Evolutionary conservation across 2,888 invertebrate species (phyloP), one percentile per base, ranked within the genome.

Genomic region (Notocelia uddmanniana): DNA sequence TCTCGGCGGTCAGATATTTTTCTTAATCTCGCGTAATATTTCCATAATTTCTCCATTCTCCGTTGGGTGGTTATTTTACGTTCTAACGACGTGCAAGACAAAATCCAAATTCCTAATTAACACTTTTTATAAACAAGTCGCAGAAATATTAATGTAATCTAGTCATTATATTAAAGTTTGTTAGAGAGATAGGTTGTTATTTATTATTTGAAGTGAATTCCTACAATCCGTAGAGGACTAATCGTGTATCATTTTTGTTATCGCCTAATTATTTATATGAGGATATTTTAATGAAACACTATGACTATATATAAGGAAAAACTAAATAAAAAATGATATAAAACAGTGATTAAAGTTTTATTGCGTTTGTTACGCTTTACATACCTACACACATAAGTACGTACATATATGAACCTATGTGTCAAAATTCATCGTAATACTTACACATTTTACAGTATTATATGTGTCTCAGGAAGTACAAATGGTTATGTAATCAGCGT

Each of bases 81-180:
- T 52, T 67, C 82, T 76, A 78, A 78, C 78, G 82, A 79, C 67
- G 81, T 83, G 83, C 87, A 87, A 87, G 85, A 89, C 89, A 88
- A 86, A 85, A 89, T 90, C 90, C 91, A 89, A 79, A 83, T 82
- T 85, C 88, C 88, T 86, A 82, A 89, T 90, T 89, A 91, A 89
- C 89, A 87, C 79, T 84, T 80, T 82, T 87, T 86, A 87, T 89
- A 84, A 88, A 89, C 82, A 81, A 82, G 81, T 85, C 83, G 84
- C 85, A 85, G 84, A 85, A 81, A 83, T 83, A 84, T 83, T 79
- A 80, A 85, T 80, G 85, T 87, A 85, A 86, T 91, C 93, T 92
- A 93, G 92, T 92, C 91, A 93, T 89, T 89, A 90, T 79, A 81
- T 85, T 85, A 86, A 89, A 86, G 87, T 90, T 90, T 91, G 88